Conservation (phyloP, 23 tunicate genomes). For the Phallusia fumigata region DNA sequence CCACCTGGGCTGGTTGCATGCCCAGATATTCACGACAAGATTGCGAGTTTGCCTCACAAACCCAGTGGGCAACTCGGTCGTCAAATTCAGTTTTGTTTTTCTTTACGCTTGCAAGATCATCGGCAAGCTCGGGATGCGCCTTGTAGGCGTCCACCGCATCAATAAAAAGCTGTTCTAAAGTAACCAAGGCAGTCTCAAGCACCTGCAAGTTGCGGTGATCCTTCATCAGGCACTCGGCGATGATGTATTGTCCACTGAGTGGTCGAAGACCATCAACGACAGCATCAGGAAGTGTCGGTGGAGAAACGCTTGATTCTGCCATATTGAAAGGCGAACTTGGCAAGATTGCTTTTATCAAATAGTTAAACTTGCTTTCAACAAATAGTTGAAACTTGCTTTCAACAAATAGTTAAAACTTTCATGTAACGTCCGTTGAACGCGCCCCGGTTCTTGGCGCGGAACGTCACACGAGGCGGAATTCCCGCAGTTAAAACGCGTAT, state of each 20-base stretch:
- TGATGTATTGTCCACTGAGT: background rate
- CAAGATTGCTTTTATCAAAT: background rate
- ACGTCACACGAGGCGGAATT: conserved; percentile 14
- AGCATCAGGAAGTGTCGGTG: background rate
- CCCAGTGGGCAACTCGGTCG: conserved; percentile 5
- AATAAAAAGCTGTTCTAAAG: background rate
- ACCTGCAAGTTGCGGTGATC: conserved; percentile 7
- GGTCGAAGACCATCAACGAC: conserved; percentile 2
- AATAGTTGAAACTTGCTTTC: background rate
- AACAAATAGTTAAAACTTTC: conserved; percentile 7
- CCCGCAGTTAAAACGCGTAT: conserved; percentile 5
- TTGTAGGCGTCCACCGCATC: background rate
- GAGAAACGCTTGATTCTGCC: background rate
- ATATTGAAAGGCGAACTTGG: background rate
- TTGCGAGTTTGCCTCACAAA: background rate
- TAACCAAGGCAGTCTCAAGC: background rate
- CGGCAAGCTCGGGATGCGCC: conserved; percentile 10
- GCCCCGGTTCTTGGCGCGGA: conserved; percentile 6
- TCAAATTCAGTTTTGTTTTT: background rate
- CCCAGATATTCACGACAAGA: background rate
- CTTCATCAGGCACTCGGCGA: conserved; percentile 21
- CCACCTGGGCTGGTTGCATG: background rate
- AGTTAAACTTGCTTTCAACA: background rate
- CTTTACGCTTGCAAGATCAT: background rate
- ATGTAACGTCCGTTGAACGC: conserved; percentile 10